These are phyloP conservation scores for Heliconius hewitsoni DNA, from an alignment of 1,140 invertebrate species.

Conservation along the genomic window DNA sequence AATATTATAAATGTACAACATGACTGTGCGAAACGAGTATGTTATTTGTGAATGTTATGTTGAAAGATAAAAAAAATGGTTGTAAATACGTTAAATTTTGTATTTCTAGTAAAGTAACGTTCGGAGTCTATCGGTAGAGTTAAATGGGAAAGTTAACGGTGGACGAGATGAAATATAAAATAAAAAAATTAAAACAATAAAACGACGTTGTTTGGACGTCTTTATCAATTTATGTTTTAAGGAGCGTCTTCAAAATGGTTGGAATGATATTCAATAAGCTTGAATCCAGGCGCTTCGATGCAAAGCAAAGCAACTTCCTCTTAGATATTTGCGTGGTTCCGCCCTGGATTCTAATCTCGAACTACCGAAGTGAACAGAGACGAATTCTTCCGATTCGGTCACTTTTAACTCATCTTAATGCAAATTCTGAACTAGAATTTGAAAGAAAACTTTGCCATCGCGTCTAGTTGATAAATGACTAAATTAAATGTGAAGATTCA, in stretches of 20 bases:
- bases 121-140: constrained; percentile 69
- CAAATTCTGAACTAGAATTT: constrained; percentile 23
- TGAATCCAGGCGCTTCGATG: constrained; percentile 72
- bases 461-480: constrained; percentile 50
- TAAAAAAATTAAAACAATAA: constrained; percentile 53
- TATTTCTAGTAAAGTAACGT: constrained; percentile 80
- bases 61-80: constrained; percentile 75
- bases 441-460: constrained; percentile 57
- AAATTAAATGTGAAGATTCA: constrained; percentile 69
- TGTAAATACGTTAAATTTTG: constrained; percentile 82
- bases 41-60: constrained; percentile 78
- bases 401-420: constrained; percentile 38
- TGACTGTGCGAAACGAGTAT: constrained; percentile 71
- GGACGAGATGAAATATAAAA: constrained; percentile 40
- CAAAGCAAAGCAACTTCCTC: constrained; percentile 78
- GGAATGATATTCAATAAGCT: constrained; percentile 25
- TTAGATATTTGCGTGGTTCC: constrained; percentile 74
- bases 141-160: constrained; percentile 55
- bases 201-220: constrained; percentile 51
- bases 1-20: constrained; percentile 75
- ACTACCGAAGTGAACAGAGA: constrained; percentile 39
- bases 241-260: constrained; percentile 47
- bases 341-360: constrained; percentile 65
- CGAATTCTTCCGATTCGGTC: constrained; percentile 40
- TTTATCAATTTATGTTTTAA: constrained; percentile 33